Conservation (phyloP, 2,888 invertebrate genomes). For the Eupithecia tripunctaria region DNA sequence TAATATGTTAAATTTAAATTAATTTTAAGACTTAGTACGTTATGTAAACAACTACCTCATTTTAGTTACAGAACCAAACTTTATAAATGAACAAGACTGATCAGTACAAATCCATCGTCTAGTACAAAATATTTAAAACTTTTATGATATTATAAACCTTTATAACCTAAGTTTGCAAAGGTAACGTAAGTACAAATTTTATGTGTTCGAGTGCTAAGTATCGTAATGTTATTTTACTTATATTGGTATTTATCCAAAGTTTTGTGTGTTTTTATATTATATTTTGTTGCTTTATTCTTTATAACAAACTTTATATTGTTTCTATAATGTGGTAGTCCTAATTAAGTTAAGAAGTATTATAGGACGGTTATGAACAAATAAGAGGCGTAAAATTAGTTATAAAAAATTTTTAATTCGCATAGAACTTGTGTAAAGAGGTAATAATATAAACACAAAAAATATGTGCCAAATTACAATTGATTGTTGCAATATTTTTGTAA, state of each 20-base stretch:
- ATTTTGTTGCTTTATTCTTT: constrained; percentile 80
- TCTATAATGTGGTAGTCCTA: constrained; percentile 56
- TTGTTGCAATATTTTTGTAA: constrained; percentile 67
- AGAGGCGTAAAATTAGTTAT: constrained; percentile 34
- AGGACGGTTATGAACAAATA: constrained; percentile 60
- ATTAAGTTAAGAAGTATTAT: constrained; percentile 60
- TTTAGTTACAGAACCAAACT: constrained; percentile 57
- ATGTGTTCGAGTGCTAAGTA: constrained; percentile 81
- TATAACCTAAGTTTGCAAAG: constrained; percentile 68
- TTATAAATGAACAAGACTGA: constrained; percentile 76
- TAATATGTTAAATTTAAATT: constrained; percentile 16
- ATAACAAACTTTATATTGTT: constrained; percentile 71
- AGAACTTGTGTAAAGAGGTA: constrained; percentile 24
- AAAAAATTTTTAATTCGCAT: not conserved
- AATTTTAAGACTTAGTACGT: constrained; percentile 34
- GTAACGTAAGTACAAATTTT: constrained; percentile 81
- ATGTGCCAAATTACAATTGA: constrained; percentile 72
- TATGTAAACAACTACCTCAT: constrained; percentile 65
- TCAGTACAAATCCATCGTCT: constrained; percentile 75
- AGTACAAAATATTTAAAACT: constrained; percentile 69
- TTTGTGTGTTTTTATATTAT: constrained; percentile 78
- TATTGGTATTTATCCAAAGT: constrained; percentile 81
- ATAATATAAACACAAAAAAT: constrained; percentile 11
- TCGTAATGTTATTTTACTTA: constrained; percentile 72
- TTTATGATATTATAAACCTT: constrained; percentile 63